A percentile compares a stretch with the other conserved stretches of the same genome.
Evolutionary conservation across 2,797 vertebrate genomes (phyloP).

Genomic region (Allobates femoralis): DNA sequence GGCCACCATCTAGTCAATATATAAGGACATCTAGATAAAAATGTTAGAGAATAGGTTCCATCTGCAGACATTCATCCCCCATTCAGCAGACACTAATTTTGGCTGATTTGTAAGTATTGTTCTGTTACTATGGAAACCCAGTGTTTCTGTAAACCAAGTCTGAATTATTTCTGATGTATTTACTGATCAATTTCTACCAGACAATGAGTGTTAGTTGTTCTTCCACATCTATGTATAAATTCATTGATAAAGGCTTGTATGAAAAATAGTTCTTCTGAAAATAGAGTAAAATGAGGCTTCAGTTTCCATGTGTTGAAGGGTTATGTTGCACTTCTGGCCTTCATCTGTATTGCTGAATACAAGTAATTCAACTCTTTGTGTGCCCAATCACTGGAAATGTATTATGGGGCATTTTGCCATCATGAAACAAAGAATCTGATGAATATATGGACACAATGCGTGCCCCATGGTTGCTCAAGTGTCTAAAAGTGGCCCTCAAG

Average conservation of each 20-base stretch:
- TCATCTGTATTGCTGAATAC: too few relatives aligned
- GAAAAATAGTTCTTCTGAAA: too few relatives aligned
- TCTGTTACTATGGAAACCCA: constrained; percentile 28
- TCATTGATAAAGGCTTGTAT: not conserved
- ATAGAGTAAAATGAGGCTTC: too few relatives aligned
- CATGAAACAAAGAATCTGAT: too few relatives aligned
- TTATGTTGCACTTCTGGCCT: not conserved
- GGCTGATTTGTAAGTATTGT: constrained; percentile 18
- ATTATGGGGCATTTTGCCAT: too few relatives aligned
- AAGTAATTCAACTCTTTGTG: too few relatives aligned
- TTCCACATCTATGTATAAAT: not conserved
- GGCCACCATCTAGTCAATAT: too few relatives aligned
- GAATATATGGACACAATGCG: too few relatives aligned
- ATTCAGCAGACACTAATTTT: not conserved
- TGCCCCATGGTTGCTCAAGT: too few relatives aligned
- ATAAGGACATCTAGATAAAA: not conserved
- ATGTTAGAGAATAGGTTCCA: not conserved
- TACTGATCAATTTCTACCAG: not conserved
- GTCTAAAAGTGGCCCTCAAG: too few relatives aligned
- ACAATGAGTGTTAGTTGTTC: not conserved
- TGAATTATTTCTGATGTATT: not conserved
- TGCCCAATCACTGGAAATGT: too few relatives aligned
- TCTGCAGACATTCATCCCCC: not conserved
- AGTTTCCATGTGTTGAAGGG: not conserved
- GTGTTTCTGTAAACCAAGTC: not conserved